phyloP scores from a whole-genome alignment of 2,797 vertebrate species.

The Scolopax rusticola region DNA sequence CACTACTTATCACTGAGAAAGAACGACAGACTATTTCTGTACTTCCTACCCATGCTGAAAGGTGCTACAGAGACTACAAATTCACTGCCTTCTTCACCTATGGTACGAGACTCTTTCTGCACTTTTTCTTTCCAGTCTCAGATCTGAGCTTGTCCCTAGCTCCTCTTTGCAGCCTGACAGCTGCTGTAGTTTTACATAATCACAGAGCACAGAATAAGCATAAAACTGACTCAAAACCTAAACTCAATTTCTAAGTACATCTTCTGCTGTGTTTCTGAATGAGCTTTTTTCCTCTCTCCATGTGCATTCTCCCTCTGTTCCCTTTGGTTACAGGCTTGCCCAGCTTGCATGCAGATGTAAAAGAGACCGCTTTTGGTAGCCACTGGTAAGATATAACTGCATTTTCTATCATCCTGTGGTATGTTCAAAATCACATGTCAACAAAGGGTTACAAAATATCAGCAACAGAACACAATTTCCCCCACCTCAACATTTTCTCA shows the following conservation, averaged over 20 bases:
- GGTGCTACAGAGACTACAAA: not conserved
- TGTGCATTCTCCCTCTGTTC: not conserved
- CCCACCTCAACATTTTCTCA: not conserved
- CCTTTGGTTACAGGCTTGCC: accelerated
- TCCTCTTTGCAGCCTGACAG: not conserved
- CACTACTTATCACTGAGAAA: not conserved
- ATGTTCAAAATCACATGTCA: not conserved
- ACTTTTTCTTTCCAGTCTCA: not conserved
- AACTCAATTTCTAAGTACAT: not conserved
- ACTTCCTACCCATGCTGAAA: not conserved
- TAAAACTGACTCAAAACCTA: not conserved
- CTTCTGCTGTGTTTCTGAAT: not conserved
- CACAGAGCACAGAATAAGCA: not conserved
- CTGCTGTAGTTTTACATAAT: not conserved
- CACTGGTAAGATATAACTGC: not conserved
- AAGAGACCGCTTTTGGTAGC: not conserved
- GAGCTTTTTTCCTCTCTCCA: not conserved
- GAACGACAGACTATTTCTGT: not conserved
- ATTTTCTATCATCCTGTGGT: not conserved
- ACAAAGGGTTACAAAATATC: not conserved
- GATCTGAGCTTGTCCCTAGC: not conserved
- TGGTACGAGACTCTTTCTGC: not conserved
- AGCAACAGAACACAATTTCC: not conserved
- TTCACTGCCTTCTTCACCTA: not conserved
- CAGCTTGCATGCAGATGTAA: not conserved